Conservation (phyloP, 35 echinoderm and acorn worm species). For the Hemicentrotus pulcherrimus region DNA sequence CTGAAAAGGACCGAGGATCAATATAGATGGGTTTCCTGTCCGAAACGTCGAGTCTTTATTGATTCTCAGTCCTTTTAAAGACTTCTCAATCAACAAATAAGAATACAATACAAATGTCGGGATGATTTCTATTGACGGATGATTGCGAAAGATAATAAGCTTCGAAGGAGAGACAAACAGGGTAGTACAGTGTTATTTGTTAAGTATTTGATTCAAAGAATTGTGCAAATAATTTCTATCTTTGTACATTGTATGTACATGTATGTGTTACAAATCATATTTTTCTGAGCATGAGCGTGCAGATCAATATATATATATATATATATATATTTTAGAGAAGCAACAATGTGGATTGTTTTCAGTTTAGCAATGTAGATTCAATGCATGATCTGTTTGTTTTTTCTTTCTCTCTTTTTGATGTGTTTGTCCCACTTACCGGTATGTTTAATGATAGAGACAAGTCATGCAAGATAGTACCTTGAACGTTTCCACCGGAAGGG, state of each 20-base stretch:
- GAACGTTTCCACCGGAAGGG: neutral
- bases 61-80: no score
- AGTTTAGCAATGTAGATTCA: neutral
- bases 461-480: neutral
- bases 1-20: no score
- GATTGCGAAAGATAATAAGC: neutral
- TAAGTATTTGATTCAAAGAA: neutral
- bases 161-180: neutral
- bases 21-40: no score
- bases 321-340: neutral
- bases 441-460: neutral
- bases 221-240: constrained; percentile 19
- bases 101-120: no score
- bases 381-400: neutral
- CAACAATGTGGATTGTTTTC: neutral
- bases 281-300: neutral
- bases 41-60: no score
- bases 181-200: neutral
- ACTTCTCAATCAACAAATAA: no score
- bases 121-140: neutral
- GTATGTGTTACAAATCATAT: neutral
- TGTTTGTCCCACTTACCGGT: neutral
- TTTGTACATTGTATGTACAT: neutral
- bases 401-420: no score
- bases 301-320: neutral